These are phyloP conservation scores for Drosophila tripunctata DNA, from an alignment of 2,888 invertebrate species.

Conservation along the genomic window DNA sequence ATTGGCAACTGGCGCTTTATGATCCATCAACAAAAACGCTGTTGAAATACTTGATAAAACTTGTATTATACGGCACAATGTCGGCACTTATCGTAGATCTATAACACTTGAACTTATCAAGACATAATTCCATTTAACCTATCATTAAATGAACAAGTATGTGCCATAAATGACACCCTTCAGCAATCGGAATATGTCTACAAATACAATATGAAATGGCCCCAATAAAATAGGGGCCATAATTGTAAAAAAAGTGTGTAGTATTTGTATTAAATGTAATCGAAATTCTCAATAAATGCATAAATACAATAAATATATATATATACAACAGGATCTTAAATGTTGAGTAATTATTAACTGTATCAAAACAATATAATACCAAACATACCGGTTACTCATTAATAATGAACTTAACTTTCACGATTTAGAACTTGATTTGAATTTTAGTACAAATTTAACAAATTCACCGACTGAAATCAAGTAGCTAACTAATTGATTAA, in stretches of 20 bases:
- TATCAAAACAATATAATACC: not conserved
- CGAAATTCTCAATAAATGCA: constrained; percentile 23
- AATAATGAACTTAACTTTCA: not conserved
- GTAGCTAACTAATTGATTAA: not conserved
- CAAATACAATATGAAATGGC: not conserved
- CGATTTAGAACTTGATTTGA: not conserved
- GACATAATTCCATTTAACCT: constrained; percentile 52
- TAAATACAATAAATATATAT: constrained; percentile 17
- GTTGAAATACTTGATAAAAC: constrained; percentile 23
- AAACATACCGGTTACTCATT: not conserved
- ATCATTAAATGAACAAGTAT: constrained; percentile 36
- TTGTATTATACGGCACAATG: not conserved
- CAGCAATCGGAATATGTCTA: constrained; percentile 6
- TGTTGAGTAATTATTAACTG: not conserved
- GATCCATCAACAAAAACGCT: constrained; percentile 16
- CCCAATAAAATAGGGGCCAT: constrained; percentile 30
- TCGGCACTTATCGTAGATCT: constrained; percentile 53
- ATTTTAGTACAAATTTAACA: not conserved
- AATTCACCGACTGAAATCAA: not conserved
- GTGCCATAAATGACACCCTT: constrained; percentile 22
- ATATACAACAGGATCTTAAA: too few species aligned
- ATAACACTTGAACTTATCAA: constrained; percentile 57
- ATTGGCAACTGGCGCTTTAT: constrained; percentile 40
- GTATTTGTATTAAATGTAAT: constrained; percentile 6
- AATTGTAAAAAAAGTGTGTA: constrained; percentile 21